Conservation (phyloP, 2,888 invertebrate species). For the Leucoma salicis region DNA sequence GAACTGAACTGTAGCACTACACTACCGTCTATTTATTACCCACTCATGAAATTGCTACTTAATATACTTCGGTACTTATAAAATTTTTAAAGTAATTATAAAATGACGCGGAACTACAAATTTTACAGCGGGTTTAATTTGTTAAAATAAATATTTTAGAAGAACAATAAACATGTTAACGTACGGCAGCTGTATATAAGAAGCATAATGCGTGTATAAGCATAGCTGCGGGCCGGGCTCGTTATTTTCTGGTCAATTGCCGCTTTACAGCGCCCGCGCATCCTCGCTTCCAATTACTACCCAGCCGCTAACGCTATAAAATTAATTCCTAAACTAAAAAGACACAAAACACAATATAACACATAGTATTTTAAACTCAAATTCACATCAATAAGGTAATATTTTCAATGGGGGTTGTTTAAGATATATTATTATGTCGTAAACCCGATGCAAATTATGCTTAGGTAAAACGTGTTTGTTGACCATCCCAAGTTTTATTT, state of each 20-base stretch:
- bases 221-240: slow-evolving; percentile 62
- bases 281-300: slow-evolving; percentile 79
- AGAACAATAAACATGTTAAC: slow-evolving; percentile 54
- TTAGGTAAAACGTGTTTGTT: slow-evolving; percentile 80
- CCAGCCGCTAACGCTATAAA: slow-evolving; percentile 79
- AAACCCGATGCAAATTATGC: slow-evolving; percentile 73
- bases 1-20: too few relatives aligned
- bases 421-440: slow-evolving; percentile 21
- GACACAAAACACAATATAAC: slow-evolving; percentile 29
- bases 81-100: background rate
- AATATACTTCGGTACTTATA: background rate
- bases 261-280: slow-evolving; percentile 79
- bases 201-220: slow-evolving; percentile 57
- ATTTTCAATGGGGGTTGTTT: slow-evolving; percentile 9
- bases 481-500: slow-evolving; percentile 76
- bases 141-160: slow-evolving; percentile 51
- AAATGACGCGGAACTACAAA: background rate
- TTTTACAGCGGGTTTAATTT: slow-evolving; percentile 29
- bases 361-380: slow-evolving; percentile 20
- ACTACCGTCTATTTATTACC: too few relatives aligned
- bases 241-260: slow-evolving; percentile 83
- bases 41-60: background rate
- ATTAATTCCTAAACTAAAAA: slow-evolving; percentile 34
- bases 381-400: slow-evolving; percentile 5
- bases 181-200: slow-evolving; percentile 70